Base-by-base conservation (phyloP, 2,888 invertebrate genomes). In the Eupithecia subfuscata region DNA sequence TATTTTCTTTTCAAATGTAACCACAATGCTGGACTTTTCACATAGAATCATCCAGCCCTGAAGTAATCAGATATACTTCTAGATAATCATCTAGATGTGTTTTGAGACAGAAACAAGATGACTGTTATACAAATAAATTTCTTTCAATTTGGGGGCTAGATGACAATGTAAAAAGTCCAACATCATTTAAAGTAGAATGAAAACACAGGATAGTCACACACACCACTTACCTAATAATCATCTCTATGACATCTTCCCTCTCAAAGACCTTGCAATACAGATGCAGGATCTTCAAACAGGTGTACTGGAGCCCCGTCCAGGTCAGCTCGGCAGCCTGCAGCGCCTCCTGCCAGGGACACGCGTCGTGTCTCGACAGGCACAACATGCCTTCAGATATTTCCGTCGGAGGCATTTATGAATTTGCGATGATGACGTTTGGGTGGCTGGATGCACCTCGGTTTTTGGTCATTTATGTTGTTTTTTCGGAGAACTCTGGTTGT, bases 201-300 rank as follows among this genome's bases (percentile, higher is more conserved):
- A 43, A 43, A 43, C 43, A 43, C 1, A 5, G 7, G 11, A 56
- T 7, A n/a, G 9, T 9, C n/a, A 11, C 9, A 8, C 11, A 56
- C 60, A 60, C 25, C 25, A 87, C 92, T 95, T 95, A 97, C 97
- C 97, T 96, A 93, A 97, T 96, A 85, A 97, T 96, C 92, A 97
- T 96, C 90, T 97, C 97, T 92, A 97, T 95, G 67, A 97, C 95
- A 94, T 97, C 97, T 90, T 96, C 96, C 88, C 97, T 96, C 88
- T 97, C 97, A 92, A 98, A 98, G 84, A 98, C 97, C 91, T 97
- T 98, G 94, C 97, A 98, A 94, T 98, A 98, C 74, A 98, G 95
- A 87, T 97, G 97, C 78, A 98, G 95, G 75, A 98, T 97, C 93
- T 97, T 96, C 81, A 98, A 95, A 90, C 98, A 98, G 82, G 97